Evolutionary conservation across 2,797 vertebrate species (phyloP).

Genomic region (Onychomys torridus): DNA sequence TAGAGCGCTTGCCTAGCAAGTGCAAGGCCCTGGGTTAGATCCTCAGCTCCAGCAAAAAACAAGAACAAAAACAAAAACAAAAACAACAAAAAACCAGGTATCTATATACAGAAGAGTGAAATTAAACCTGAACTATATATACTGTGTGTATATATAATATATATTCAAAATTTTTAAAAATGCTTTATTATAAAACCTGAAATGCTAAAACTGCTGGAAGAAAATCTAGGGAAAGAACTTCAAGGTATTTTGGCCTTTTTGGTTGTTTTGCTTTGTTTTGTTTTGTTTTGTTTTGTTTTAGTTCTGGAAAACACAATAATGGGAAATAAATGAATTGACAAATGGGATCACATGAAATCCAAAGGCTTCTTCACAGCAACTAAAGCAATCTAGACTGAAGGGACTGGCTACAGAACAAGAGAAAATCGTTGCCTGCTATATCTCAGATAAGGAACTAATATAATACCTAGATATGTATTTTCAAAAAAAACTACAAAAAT

Average conservation of each 20-base stretch:
- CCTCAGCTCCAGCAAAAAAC: too few species aligned
- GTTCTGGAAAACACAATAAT: not conserved
- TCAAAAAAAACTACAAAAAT: not conserved
- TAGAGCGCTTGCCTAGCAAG: too few species aligned
- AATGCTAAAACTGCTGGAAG: not conserved
- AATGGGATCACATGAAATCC: not conserved
- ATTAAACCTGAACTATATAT: not conserved
- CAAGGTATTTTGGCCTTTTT: too few species aligned
- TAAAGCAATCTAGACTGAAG: not conserved
- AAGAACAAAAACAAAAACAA: too few species aligned
- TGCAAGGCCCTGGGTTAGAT: too few species aligned
- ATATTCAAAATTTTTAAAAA: not conserved
- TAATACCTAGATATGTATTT: not conserved
- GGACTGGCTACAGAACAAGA: not conserved
- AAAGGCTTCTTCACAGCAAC: not conserved
- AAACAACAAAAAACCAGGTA: too few species aligned
- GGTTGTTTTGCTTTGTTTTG: too few species aligned
- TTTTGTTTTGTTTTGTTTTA: not conserved
- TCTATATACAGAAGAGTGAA: not conserved
- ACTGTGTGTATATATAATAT: not conserved
- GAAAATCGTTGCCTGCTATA: not conserved
- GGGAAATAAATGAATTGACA: not conserved
- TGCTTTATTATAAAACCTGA: not conserved
- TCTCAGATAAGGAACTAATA: not conserved
- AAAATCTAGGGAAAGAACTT: not conserved